These are phyloP conservation scores for Archilochus colubris DNA, from an alignment of 2,113 vertebrate genomes.

Conservation along the genomic window DNA sequence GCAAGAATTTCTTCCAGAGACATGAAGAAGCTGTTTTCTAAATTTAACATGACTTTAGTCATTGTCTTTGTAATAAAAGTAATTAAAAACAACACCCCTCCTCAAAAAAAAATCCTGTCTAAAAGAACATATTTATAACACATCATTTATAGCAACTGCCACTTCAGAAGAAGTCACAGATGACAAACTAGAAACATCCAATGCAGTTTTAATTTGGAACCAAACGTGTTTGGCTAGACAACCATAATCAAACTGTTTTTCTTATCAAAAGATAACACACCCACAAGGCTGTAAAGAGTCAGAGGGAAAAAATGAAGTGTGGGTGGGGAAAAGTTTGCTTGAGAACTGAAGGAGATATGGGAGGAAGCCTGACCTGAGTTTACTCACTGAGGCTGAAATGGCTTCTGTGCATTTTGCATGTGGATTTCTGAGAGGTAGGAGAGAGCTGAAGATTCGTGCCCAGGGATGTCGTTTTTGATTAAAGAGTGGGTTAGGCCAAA, in stretches of 20 bases:
- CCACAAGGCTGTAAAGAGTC: not conserved
- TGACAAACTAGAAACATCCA: slow-evolving; percentile 23
- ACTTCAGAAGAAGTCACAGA: not conserved
- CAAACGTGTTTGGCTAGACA: not conserved
- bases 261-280: not conserved
- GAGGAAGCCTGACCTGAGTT: not conserved
- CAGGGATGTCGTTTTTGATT: not conserved
- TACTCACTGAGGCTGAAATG: not conserved
- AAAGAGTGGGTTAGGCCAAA: slow-evolving; percentile 12
- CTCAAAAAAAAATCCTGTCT: not conserved
- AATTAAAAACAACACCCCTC: not conserved
- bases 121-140: not conserved
- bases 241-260: not conserved
- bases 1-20: not conserved
- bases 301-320: not conserved
- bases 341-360: not conserved
- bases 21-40: not conserved
- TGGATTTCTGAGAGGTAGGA: not conserved
- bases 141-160: not conserved
- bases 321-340: not conserved
- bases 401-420: not conserved
- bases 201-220: slow-evolving; percentile 12
- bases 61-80: not conserved
- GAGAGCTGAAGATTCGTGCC: not conserved
- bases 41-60: not conserved